Evolutionary conservation across 1,140 invertebrate genomes (phyloP), one percentile per base, ranked within the genome.

Genomic region (Conus ventricosus): DNA sequence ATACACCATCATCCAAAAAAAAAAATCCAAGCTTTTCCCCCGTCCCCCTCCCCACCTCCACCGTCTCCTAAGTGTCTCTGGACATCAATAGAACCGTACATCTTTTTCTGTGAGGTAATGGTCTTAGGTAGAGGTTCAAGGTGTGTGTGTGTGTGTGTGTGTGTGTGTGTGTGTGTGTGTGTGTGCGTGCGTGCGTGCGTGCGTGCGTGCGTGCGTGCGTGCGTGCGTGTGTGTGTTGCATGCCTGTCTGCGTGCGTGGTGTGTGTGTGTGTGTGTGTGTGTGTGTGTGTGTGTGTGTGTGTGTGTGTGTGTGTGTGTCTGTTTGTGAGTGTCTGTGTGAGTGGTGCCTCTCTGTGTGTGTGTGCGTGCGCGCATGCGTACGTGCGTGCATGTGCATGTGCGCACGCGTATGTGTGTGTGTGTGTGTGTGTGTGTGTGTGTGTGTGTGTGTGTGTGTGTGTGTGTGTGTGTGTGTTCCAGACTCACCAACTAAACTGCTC

Each of bases 201-300:
- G 81, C 20, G 81, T 83, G 81, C 54, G 81, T 54, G 3, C n/a
- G 81, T n/a, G 53, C n/a, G 81, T 81, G 78, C 23, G 78, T 81
- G 78, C 23, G 78, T 81, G 78, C 23, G 78, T 81, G 78, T 53
- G 78, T 81, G n/a, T n/a, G n/a, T n/a, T n/a, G n/a, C n/a, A n/a
- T n/a, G n/a, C n/a, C 5, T 15, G 25, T 80, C 13, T 80, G 78
- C 8, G 51, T 80, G 51, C 8, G 25, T 80, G 25, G n/a, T 23
- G 78, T 39, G 78, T 39, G 78, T 71, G 67, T 23, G 67, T 71
- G 67, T 23, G 67, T 23, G 17, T 23, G 67, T 11, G 17, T 17
- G 67, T 20, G 17, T 17, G 67, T 20, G 67, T n/a, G n/a, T 51
- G 51, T 51, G 25, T 80, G 25, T 53, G 78, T 80, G 25, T 80